These are phyloP conservation scores for Netelia melanura DNA, from an alignment of 2,888 invertebrate genomes.

Conservation along the genomic window DNA sequence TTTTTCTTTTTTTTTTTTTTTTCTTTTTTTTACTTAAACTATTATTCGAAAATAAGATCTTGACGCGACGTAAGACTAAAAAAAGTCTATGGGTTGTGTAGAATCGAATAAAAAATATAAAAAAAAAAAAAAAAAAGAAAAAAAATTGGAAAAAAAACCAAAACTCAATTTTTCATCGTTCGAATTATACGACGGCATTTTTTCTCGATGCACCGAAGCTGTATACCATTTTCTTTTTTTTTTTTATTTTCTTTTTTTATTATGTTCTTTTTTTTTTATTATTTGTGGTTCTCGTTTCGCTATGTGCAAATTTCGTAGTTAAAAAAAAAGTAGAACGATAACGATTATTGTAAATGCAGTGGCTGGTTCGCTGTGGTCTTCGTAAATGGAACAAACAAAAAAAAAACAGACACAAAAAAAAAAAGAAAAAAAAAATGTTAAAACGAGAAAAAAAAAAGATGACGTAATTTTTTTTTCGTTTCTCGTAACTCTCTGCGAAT, in stretches of 20 bases:
- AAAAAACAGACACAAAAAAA: conserved; percentile 59
- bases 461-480: conserved; percentile 23
- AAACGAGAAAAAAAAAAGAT: conserved; percentile 14
- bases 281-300: conserved; percentile 12
- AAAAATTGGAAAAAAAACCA: conserved; percentile 16
- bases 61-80: too few species aligned
- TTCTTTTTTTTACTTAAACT: neutral
- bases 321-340: conserved; percentile 29
- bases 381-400: conserved; percentile 61
- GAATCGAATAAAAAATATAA: too few species aligned
- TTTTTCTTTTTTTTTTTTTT: neutral
- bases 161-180: conserved; percentile 44
- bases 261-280: conserved; percentile 6
- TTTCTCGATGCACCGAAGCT: conserved; percentile 44
- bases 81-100: too few species aligned
- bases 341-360: conserved; percentile 63
- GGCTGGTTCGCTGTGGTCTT: conserved; percentile 76
- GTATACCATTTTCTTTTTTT: conserved; percentile 13
- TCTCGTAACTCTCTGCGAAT: conserved; percentile 45
- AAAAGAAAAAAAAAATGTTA: conserved; percentile 17
- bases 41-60: neutral
- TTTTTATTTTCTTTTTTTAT: conserved; percentile 4
- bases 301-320: conserved; percentile 43
- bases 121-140: neutral
- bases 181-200: conserved; percentile 61